phyloP scores from a whole-genome alignment of 2,797 vertebrate genomes.

The Chloroceryle inda region DNA sequence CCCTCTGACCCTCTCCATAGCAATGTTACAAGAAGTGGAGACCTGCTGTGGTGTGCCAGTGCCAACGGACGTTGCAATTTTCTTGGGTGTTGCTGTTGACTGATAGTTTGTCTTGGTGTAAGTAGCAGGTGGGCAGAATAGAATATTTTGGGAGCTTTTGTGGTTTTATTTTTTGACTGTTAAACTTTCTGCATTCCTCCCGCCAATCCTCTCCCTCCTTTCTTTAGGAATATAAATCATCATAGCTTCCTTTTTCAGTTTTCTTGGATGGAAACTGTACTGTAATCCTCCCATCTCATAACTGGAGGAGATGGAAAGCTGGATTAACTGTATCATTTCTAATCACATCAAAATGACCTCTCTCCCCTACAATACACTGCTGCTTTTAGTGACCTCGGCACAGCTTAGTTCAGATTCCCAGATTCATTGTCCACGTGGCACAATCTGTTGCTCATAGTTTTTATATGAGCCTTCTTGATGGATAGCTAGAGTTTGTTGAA shows the following conservation, averaged over 20 bases:
- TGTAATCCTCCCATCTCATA: background rate
- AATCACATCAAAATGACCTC: background rate
- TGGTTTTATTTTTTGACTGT: background rate
- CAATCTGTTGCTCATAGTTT: background rate
- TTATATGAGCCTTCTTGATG: background rate
- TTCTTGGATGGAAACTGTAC: background rate
- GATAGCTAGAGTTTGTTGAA: constrained; percentile 41
- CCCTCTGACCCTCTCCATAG: background rate
- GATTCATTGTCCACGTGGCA: background rate
- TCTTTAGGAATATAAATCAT: background rate
- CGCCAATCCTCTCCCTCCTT: background rate
- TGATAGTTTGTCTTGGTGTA: background rate
- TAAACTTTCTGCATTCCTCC: background rate
- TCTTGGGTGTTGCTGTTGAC: background rate
- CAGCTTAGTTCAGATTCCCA: background rate
- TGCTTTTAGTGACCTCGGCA: background rate
- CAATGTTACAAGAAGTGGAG: background rate
- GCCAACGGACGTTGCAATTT: background rate
- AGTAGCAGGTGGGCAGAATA: background rate
- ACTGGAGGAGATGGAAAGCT: background rate
- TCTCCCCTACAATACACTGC: background rate
- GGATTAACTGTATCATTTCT: background rate
- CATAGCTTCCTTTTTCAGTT: background rate
- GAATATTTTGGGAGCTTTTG: background rate
- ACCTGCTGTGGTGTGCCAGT: background rate